A percentile compares a stretch with the other conserved stretches of the same genome.
phyloP scores from a whole-genome alignment of 2,113 vertebrate species.

The Barbus barbus region DNA sequence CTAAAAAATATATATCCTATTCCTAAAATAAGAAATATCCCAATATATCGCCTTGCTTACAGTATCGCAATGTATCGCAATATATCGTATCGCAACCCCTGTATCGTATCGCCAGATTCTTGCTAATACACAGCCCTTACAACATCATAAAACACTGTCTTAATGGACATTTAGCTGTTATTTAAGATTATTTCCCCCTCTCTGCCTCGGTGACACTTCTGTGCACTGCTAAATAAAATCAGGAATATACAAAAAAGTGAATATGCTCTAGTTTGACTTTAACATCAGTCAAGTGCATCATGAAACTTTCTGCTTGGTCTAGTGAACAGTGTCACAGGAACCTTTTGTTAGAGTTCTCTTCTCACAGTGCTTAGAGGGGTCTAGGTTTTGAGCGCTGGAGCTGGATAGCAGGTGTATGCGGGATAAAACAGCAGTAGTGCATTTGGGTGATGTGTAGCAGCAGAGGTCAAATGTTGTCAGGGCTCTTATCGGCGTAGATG shows the following conservation, averaged over 20 bases:
- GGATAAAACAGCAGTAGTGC: neutral
- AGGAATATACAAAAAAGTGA: neutral
- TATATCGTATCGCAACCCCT: no score
- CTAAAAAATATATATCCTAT: no score
- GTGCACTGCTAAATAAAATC: neutral
- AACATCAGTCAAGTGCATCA: neutral
- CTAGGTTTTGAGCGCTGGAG: neutral
- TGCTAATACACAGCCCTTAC: no score
- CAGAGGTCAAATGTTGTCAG: slow-evolving; percentile 22
- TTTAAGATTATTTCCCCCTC: no score
- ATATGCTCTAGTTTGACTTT: neutral
- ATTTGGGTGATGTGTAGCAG: neutral
- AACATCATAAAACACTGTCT: no score
- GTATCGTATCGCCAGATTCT: no score
- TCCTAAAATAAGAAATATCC: no score
- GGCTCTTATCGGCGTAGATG: slow-evolving; percentile 5
- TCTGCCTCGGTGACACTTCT: no score
- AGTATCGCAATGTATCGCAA: no score
- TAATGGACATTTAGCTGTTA: no score
- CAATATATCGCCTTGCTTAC: no score
- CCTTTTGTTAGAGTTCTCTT: neutral
- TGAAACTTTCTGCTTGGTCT: neutral
- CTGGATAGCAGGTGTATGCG: neutral
- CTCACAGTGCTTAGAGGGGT: neutral
- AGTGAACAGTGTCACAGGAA: neutral